Conservation (phyloP, 2,888 invertebrate species). For the Erynnis tages region DNA sequence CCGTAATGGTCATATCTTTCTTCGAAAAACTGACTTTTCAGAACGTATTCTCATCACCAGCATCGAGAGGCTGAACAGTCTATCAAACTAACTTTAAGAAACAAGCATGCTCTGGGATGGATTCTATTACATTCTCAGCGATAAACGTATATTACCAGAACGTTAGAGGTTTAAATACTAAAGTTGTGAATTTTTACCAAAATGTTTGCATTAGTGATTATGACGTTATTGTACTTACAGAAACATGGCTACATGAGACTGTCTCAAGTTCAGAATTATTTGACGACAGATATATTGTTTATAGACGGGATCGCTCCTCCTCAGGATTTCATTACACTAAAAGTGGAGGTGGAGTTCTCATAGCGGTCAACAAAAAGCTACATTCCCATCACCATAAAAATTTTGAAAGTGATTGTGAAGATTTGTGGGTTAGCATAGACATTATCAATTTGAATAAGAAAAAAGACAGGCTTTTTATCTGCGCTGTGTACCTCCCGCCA, state of each 20-base stretch:
- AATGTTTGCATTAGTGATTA: conserved; percentile 15
- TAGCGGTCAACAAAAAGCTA: neutral
- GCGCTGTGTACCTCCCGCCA: conserved; percentile 5
- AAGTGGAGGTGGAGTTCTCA: neutral
- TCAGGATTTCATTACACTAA: neutral
- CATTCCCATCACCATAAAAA: neutral
- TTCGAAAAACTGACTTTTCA: conserved; percentile 1
- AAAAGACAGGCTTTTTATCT: conserved; percentile 4
- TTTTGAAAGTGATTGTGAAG: conserved; percentile 15
- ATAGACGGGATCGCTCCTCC: conserved; percentile 19
- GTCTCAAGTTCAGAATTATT: conserved; percentile 18
- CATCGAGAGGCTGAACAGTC: neutral
- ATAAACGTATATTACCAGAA: conserved; percentile 26
- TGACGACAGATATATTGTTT: conserved; percentile 23
- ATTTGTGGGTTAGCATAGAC: conserved; percentile 9
- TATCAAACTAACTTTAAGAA: neutral
- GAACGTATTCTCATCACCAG: neutral
- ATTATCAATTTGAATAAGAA: neutral
- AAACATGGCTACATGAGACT: conserved; percentile 24
- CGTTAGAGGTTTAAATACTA: conserved; percentile 18
- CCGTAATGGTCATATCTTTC: conserved; percentile 1
- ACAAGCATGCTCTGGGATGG: neutral
- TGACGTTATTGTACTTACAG: conserved; percentile 21
- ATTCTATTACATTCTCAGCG: neutral
- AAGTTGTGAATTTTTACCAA: conserved; percentile 16